Conservation (phyloP, 1,140 invertebrate species). For the Drosophila rhopaloa region DNA sequence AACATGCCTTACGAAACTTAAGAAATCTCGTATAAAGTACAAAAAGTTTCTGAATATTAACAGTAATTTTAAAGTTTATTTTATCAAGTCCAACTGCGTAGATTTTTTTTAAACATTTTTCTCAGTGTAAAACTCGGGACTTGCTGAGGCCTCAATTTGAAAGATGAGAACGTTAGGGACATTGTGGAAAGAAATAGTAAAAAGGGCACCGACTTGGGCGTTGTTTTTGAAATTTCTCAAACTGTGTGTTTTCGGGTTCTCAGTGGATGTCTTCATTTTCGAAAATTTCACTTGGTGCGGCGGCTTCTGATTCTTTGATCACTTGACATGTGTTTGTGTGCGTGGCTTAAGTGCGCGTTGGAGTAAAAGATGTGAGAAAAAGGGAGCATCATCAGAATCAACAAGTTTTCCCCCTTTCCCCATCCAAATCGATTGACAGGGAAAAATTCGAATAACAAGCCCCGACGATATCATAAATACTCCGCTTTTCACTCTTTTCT, state of each 20-base stretch:
- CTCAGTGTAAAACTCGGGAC: constrained; percentile 8
- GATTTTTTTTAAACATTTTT: too few species aligned
- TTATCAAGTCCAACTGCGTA: too few species aligned
- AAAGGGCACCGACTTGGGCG: constrained; percentile 72
- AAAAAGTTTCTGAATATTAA: too few species aligned
- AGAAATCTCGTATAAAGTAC: not conserved
- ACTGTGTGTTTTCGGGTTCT: constrained; percentile 49
- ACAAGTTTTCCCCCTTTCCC: constrained; percentile 45
- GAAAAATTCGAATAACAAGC: constrained; percentile 51
- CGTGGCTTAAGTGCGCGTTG: constrained; percentile 64
- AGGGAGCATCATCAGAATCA: constrained; percentile 72
- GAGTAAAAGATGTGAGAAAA: constrained; percentile 74
- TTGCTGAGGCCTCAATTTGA: constrained; percentile 35
- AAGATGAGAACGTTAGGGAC: constrained; percentile 77
- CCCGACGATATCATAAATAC: constrained; percentile 64
- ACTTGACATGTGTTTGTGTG: constrained; percentile 61
- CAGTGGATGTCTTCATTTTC: constrained; percentile 66
- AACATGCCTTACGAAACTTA: not conserved
- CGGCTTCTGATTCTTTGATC: constrained; percentile 69
- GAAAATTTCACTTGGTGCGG: constrained; percentile 50
- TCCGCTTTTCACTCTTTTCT: constrained; percentile 42
- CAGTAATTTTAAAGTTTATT: too few species aligned
- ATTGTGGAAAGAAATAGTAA: constrained; percentile 42
- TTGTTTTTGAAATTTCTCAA: constrained; percentile 73
- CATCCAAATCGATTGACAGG: not conserved